Evolutionary conservation across 2,113 vertebrate species (phyloP), one percentile per base, ranked within the genome.

Genomic region (Uropsilus gracilis): DNA sequence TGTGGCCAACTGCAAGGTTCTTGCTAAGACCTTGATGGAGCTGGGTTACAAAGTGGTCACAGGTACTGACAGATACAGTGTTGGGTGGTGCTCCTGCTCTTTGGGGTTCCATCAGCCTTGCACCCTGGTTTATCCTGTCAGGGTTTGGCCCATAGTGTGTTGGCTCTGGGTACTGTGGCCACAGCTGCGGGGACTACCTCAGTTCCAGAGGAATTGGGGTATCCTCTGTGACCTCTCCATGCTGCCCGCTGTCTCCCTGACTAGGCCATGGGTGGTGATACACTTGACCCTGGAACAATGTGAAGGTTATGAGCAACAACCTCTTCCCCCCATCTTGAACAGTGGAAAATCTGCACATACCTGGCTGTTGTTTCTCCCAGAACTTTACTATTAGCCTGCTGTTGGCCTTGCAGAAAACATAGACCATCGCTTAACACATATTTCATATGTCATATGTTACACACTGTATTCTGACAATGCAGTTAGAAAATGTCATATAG

Each of bases 21-120:
- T 99, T 20, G 98, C 98, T 0, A 94, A 87, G 0, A 91, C 98
- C 0, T 97, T 99, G 28, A 96, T 97, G 26, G 98, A 98, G 48
- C 98, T 99, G 66, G 99, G 99, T 93, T 99, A 99, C 89, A 98
- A 99, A 95, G 98, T 99, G 0, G 99, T 99, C 53, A 99, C 99
- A 0, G 99, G 99, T 99, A 92, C 96, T 88, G 17, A 16, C 20
- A 2, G 32, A 34, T 50, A 12, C 4, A 4, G 37, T 26, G n/a
- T 3, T 20, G 57, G 50, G 42, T 3, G 8, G 44, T 48, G 24
- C 32, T 64, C 6, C 57, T 63, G n/a, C n/a, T 63, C 50, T 8
- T 71, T 1, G 1, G 7, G 55, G 46, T 24, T 46, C 7, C n/a
- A 3, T 8, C 11, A 55, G 59, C 11, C 44, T 68, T 1, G 0